Evolutionary conservation across 1,140 invertebrate species (phyloP).

Genomic region (Drosophila ogumai): DNA sequence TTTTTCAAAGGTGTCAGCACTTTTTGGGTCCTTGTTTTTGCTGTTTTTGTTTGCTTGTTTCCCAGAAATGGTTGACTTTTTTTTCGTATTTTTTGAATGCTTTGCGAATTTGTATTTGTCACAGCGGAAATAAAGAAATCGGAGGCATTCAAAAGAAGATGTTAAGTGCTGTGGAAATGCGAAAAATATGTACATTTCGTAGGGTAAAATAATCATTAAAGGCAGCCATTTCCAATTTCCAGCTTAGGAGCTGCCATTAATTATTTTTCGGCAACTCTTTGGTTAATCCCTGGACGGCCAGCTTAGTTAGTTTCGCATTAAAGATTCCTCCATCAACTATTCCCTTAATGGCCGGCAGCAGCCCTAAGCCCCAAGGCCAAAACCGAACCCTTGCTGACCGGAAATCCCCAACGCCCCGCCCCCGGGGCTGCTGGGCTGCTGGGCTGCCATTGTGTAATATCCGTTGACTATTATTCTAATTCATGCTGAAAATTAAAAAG

Average conservation of each 20-base stretch:
- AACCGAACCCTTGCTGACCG: slow-evolving; percentile 47
- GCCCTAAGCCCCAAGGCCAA: slow-evolving; percentile 33
- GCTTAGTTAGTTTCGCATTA: slow-evolving; percentile 44
- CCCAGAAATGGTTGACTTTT: slow-evolving; percentile 41
- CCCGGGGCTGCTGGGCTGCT: slow-evolving; percentile 8
- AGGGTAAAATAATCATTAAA: not conserved
- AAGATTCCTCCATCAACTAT: slow-evolving; percentile 44
- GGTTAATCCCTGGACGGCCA: slow-evolving; percentile 15
- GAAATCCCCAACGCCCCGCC: slow-evolving; percentile 44
- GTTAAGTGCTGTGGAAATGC: slow-evolving; percentile 4
- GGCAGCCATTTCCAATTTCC: not conserved
- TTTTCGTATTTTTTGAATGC: slow-evolving; percentile 26
- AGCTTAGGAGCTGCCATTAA: slow-evolving; percentile 8
- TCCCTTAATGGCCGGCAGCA: slow-evolving; percentile 47
- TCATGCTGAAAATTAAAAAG: slow-evolving; percentile 69
- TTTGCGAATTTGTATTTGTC: slow-evolving; percentile 27
- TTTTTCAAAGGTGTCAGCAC: slow-evolving; percentile 80
- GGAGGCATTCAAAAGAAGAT: not conserved
- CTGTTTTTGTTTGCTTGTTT: slow-evolving; percentile 31
- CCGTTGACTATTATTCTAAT: slow-evolving; percentile 69
- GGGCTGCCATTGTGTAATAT: slow-evolving; percentile 56
- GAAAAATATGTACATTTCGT: not conserved
- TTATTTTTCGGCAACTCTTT: slow-evolving; percentile 22
- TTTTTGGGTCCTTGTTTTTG: slow-evolving; percentile 61
- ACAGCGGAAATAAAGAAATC: slow-evolving; percentile 21